Conservation (phyloP, 2,888 invertebrate genomes). For the Autographa gamma region DNA sequence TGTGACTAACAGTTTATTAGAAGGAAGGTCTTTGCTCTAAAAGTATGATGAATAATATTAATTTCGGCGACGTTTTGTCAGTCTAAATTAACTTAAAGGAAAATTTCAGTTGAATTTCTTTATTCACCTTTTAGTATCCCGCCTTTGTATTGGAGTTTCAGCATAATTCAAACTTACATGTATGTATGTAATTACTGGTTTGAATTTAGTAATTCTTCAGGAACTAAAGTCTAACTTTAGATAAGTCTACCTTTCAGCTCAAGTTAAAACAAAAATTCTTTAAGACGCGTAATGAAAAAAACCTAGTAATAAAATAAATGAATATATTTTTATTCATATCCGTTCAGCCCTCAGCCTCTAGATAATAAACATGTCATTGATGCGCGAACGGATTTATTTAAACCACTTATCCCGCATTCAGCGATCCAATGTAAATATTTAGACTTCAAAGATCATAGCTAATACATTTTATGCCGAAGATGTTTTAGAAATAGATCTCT, state of each 20-base stretch:
- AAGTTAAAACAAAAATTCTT: too few species aligned
- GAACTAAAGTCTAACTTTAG: too few species aligned
- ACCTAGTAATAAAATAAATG: background rate
- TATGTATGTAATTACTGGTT: too few species aligned
- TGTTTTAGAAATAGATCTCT: constrained; percentile 13
- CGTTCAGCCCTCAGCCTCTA: background rate
- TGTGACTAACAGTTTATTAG: constrained; percentile 37
- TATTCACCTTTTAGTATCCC: too few species aligned
- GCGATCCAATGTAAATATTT: constrained; percentile 11
- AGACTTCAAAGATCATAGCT: constrained; percentile 9
- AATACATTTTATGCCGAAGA: background rate
- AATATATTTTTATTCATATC: background rate
- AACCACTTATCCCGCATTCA: background rate
- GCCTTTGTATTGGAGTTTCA: too few species aligned
- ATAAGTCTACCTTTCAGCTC: too few species aligned
- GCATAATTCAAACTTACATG: too few species aligned
- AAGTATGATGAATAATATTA: background rate
- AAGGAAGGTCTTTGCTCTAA: constrained; percentile 13
- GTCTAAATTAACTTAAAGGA: too few species aligned
- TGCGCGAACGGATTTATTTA: background rate
- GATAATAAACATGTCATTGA: background rate
- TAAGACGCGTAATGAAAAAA: too few species aligned
- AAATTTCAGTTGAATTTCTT: too few species aligned
- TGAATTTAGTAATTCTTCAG: too few species aligned
- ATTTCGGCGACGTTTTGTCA: background rate